phyloP scores from a whole-genome alignment of 2,113 vertebrate genomes.

The Chloropsis hardwickii region DNA sequence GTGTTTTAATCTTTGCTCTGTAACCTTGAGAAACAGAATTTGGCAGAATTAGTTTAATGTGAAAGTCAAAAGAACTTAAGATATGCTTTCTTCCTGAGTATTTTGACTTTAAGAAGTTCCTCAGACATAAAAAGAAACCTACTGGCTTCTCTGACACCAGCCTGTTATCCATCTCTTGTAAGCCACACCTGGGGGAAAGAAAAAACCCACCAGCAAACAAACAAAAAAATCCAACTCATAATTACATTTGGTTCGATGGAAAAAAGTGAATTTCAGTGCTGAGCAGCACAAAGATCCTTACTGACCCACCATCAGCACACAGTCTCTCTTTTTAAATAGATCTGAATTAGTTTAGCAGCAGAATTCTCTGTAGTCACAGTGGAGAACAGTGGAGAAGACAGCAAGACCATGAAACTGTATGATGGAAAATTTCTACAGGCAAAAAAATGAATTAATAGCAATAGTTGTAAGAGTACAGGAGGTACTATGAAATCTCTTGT shows the following conservation, averaged over 20 bases:
- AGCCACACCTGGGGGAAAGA: background rate
- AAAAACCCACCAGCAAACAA: background rate
- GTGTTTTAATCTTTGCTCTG: background rate
- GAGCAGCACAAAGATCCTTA: background rate
- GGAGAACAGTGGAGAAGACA: background rate
- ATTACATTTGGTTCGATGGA: background rate
- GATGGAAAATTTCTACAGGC: background rate
- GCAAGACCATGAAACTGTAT: fast-evolving
- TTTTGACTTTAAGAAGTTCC: background rate
- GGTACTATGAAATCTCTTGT: background rate
- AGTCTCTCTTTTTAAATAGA: background rate
- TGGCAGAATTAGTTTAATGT: background rate
- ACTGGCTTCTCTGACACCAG: background rate
- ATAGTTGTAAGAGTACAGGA: background rate
- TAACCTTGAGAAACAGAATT: background rate
- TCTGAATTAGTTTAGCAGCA: background rate
- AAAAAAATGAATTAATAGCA: background rate
- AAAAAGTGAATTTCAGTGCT: background rate
- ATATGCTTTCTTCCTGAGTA: background rate
- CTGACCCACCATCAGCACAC: background rate
- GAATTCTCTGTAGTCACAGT: background rate
- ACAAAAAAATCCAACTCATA: background rate
- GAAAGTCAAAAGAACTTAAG: background rate
- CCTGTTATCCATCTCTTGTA: background rate
- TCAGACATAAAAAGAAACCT: background rate